Conservation (phyloP, 2,113 vertebrate species). For the Eublepharis macularius region DNA sequence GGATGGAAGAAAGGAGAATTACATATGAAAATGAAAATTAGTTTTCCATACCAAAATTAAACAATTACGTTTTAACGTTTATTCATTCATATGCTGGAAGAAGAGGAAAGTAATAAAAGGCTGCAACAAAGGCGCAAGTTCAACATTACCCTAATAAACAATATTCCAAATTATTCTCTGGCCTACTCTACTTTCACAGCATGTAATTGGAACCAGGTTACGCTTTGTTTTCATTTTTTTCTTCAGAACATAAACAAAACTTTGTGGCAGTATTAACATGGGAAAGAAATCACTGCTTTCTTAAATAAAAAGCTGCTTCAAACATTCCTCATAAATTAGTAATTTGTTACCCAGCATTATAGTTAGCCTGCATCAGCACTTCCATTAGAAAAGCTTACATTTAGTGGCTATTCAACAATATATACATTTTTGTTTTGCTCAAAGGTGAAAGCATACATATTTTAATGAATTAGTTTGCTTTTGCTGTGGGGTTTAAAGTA, state of each 20-base stretch:
- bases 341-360: neutral
- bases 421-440: accelerated
- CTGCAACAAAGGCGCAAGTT: slow-evolving; percentile 21
- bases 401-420: slow-evolving; percentile 16
- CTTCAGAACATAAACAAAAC: slow-evolving; percentile 14
- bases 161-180: slow-evolving; percentile 74
- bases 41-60: neutral
- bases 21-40: slow-evolving; percentile 19
- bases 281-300: slow-evolving; percentile 30
- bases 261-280: slow-evolving; percentile 36
- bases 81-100: slow-evolving; percentile 43
- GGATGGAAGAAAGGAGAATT: neutral
- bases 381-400: neutral
- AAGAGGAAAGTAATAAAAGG: slow-evolving; percentile 64
- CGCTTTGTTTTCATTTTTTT: slow-evolving; percentile 10
- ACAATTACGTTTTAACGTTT: slow-evolving; percentile 34
- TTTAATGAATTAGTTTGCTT: neutral
- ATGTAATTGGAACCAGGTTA: slow-evolving; percentile 73
- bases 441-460: slow-evolving; percentile 21
- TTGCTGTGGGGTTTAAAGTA: neutral
- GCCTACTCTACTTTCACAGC: slow-evolving; percentile 62
- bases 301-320: slow-evolving; percentile 29
- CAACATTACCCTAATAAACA: slow-evolving; percentile 55
- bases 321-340: neutral
- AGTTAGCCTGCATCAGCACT: neutral